Evolutionary conservation across 2,888 invertebrate genomes (phyloP), one percentile per base, ranked within the genome.

Genomic region (Drosophila acutilabella): DNA sequence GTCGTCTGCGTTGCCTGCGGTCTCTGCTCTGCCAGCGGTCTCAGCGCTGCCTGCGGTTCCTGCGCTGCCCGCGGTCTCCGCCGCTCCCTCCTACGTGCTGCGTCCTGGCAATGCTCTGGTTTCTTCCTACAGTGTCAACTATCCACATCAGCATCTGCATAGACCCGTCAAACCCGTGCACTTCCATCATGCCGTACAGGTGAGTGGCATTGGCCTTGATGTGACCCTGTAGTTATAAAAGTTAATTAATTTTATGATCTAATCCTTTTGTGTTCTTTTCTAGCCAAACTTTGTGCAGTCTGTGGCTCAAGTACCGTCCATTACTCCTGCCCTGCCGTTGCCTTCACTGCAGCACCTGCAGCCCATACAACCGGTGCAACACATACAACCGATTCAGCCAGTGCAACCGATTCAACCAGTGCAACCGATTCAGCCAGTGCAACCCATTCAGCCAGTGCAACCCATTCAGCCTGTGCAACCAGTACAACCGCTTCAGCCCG

Each of bases 81-180:
- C 79, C 5, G 56, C 72, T 0, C 80, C 90, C 3, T 89, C 90
- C 0, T 92, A 79, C 47, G 78, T 91, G 20, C 72, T 92, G 20
- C 89, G 91, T 36, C 92, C 92, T 0, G 92, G 92, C 38, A 89
- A 89, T 26, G 92, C 92, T 2, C 78, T 91, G 1, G 91, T 92
- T 26, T 88, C 90, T 36, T 91, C 92, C 0, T 91, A 91, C 67
- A 91, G 87, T 66, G 91, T 90, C 30, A 92, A 90, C 61, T 92
- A 91, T 67, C 92, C 92, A 5, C 90, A 89, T 20, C 90, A 89
- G n/a, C 80, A 86, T 65, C 30, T 87, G 20, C 90, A 90, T 5
- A 81, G 85, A 45, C 80, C 89, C 1, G 33, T 81, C 0, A 82
- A 77, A 50, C 90, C 90, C 0, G 5, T 82, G 26, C 80, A 88